These are phyloP conservation scores for Arenaria interpres DNA, from an alignment of 2,113 vertebrate species.

Conservation along the genomic window DNA sequence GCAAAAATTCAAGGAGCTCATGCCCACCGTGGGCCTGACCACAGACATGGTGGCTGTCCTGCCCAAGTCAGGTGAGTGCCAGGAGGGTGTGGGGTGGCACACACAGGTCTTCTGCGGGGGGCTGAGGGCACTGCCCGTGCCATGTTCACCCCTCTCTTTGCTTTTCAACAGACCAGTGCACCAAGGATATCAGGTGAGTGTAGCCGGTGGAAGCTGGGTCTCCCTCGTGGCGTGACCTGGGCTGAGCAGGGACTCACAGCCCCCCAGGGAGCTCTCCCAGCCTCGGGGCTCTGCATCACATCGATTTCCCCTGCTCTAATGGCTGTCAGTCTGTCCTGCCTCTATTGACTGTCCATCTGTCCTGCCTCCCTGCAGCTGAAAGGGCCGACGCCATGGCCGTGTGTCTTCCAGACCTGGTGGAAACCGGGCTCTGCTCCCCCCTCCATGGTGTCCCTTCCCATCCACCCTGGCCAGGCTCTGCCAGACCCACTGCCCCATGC, in stretches of 20 bases:
- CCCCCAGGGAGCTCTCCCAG: fast-evolving
- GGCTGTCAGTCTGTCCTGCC: background rate
- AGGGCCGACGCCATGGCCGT: fast-evolving
- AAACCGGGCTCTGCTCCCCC: background rate
- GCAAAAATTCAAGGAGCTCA: slow-evolving; percentile 3
- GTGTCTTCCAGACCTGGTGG: background rate
- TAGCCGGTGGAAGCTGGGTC: background rate
- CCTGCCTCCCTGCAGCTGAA: background rate
- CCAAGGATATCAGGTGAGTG: background rate
- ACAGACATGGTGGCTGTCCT: background rate
- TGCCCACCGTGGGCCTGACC: background rate
- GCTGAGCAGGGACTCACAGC: background rate
- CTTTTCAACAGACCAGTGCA: slow-evolving; percentile 1
- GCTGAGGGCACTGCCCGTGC: background rate
- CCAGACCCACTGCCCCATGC: fast-evolving
- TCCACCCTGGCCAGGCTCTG: background rate
- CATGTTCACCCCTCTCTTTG: background rate
- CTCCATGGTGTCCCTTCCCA: fast-evolving
- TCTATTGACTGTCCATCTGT: background rate
- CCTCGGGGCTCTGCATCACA: fast-evolving
- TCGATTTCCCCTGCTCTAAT: background rate
- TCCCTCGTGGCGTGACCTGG: background rate
- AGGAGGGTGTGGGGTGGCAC: fast-evolving
- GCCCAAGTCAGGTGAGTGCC: background rate
- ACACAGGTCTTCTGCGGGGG: fast-evolving